Evolutionary conservation across 2,888 invertebrate genomes (phyloP), one percentile per base, ranked within the genome.

Genomic region (Thumatha senex): DNA sequence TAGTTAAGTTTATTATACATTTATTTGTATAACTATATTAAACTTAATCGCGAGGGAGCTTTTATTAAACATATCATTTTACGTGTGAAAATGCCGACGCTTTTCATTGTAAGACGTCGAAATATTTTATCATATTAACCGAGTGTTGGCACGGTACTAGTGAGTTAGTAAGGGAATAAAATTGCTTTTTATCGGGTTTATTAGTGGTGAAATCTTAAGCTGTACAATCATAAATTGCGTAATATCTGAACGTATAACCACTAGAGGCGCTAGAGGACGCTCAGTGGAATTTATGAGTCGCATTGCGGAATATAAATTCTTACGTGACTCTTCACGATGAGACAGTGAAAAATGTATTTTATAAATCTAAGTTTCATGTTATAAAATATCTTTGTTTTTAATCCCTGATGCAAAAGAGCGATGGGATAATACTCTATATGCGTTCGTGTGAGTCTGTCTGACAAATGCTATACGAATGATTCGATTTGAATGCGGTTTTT

Each of bases 291-390:
- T 89, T 89, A 89, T 89, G 87, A 85, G 89, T 84, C 89, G 89
- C 89, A 89, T 61, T 89, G 89, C 89, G 89, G 89, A 84, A 86
- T 86, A 89, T 88, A 87, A 88, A 89, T 87, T 84, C 84, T 83
- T 80, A 78, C 76, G 76, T 79, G 74, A 80, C 76, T 78, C 76
- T 73, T 76, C 73, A 62, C 78, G 78, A 78, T 73, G 81, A 78
- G 74, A 78, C 78, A 78, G 64, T 78, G 64, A 84, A 82, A 85
- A 84, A 82, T 76, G 59, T 80, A 78, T 76, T 24, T 4, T 24
- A 24, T 24, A 24, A 75, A 77, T 78, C 76, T 78, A 74, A 72
- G 65, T 73, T 63, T 51, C 47, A 61, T 58, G 63, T 48, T 50
- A 58, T 55, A 60, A 35, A n/a, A 33, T 34, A 7, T 33, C 33